Conservation (phyloP, 2,113 vertebrate genomes). For the Pollimyrus isidori region DNA sequence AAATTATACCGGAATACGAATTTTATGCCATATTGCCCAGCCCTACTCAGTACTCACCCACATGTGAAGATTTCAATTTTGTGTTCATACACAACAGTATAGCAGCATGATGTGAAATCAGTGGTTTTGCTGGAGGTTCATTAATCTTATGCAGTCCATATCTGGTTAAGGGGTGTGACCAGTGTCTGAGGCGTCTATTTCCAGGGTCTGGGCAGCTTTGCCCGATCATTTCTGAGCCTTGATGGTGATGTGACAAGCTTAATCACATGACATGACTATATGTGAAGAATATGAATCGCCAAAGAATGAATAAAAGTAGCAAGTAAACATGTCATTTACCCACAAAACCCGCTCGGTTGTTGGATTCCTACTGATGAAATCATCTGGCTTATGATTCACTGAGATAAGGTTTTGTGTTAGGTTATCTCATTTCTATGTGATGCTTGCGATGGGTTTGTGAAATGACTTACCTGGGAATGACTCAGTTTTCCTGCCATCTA, state of each 20-base stretch:
- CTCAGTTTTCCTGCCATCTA: neutral
- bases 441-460: neutral
- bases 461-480: neutral
- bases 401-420: neutral
- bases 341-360: neutral
- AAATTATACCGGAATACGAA: too few species aligned
- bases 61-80: neutral
- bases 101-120: neutral
- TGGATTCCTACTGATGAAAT: neutral
- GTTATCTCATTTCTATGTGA: neutral
- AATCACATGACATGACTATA: neutral
- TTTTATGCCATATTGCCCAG: too few species aligned
- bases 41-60: too few species aligned
- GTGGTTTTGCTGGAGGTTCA: neutral
- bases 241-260: neutral
- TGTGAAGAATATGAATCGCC: neutral
- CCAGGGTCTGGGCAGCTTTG: neutral
- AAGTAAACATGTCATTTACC: neutral
- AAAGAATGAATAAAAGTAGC: neutral
- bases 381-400: neutral
- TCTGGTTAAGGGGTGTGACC: neutral
- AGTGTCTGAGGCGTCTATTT: neutral
- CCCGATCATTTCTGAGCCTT: neutral
- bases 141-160: neutral
- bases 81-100: neutral